Evolutionary conservation across 2,113 vertebrate genomes (phyloP), one percentile per base, ranked within the genome.

Genomic region (Xenotilapia flavipinnis): DNA sequence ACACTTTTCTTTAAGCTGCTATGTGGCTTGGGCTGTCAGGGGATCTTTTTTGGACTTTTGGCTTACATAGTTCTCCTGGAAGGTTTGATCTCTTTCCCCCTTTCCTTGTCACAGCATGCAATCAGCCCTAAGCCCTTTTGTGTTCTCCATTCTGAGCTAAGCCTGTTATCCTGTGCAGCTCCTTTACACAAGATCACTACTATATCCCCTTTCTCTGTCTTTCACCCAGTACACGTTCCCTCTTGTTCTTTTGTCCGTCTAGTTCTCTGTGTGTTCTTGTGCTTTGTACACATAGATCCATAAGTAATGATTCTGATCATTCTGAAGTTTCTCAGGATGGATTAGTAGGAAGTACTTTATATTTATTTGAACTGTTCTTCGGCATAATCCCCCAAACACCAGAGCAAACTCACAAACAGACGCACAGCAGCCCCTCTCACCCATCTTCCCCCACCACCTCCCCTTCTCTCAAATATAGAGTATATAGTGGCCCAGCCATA

Each of bases 71-170:
- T 91, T 93, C 86, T 90, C 88, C 84, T 93, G 79, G 83, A 90
- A 90, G 89, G 84, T 75, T 92, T 95, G 94, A 94, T 94, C 94
- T 93, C 91, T 93, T 87, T 68, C 79, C 75, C 84, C 79, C 75
- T 91, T 92, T 91, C 83, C 91, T 94, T 94, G 94, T 94, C 93
- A 93, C 92, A 93, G 86, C 83, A 83, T 85, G 68, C 92, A 93
- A 93, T 95, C 93, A 91, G 90, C 88, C 80, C 36, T 90, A 92
- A 95, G 91, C 92, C 90, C 87, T 82, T 92, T 92, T 93, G 91
- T 94, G 91, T 94, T 95, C 91, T 91, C 91, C 84, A 86, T 92
- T 90, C 70, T 82, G 87, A 92, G 87, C 90, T 95, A 92, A 96
- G 93, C 94, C 88, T 92, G 90, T 93, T 95, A 95, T 95, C 88